Conservation (phyloP, 2,888 invertebrate genomes). For the Phengaris arion region DNA sequence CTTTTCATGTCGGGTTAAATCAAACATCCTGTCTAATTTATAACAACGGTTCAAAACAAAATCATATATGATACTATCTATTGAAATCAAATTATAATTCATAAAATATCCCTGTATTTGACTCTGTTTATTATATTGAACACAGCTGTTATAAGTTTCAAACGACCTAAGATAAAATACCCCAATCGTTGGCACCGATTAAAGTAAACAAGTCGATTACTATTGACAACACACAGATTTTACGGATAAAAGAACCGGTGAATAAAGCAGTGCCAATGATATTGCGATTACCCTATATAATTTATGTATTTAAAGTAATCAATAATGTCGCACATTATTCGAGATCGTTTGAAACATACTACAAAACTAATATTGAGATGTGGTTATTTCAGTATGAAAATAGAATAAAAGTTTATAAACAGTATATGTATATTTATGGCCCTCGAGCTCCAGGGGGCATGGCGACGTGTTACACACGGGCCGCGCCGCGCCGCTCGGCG, state of each 20-base stretch:
- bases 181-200: not conserved
- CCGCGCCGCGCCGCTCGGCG: not conserved
- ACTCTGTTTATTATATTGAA: conserved; percentile 76
- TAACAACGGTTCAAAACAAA: conserved; percentile 43
- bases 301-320: not conserved
- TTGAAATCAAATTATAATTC: conserved; percentile 61
- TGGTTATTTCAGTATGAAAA: conserved; percentile 69
- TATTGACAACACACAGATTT: not conserved
- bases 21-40: conserved; percentile 30
- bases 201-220: not conserved
- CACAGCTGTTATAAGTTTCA: conserved; percentile 65
- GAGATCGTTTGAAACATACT: conserved; percentile 55
- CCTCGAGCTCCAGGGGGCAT: conserved; percentile 35
- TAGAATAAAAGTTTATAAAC: conserved; percentile 63
- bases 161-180: conserved; percentile 43
- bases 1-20: not conserved
- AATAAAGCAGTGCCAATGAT: conserved; percentile 4
- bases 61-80: conserved; percentile 50
- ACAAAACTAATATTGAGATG: conserved; percentile 53
- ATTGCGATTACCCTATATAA: not conserved
- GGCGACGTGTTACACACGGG: conserved; percentile 6
- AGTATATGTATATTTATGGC: conserved; percentile 48
- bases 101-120: conserved; percentile 78
- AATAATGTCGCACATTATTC: conserved; percentile 36
- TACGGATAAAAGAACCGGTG: not conserved